These are phyloP conservation scores for Atta colombica DNA, from an alignment of 1,140 invertebrate species.

Conservation along the genomic window DNA sequence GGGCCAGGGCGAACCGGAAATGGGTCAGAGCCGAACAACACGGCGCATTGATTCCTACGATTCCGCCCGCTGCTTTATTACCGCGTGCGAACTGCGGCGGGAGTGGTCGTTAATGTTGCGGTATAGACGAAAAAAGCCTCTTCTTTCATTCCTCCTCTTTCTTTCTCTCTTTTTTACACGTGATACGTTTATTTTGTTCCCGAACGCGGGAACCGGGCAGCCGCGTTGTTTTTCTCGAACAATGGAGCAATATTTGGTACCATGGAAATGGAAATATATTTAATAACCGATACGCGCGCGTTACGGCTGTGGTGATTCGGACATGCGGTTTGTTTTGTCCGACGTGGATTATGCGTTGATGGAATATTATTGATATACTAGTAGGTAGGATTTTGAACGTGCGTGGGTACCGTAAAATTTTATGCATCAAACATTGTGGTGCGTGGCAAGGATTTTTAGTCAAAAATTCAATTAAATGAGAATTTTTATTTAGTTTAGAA, in stretches of 20 bases:
- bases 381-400: constrained; percentile 17
- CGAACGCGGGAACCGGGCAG: constrained; percentile 33
- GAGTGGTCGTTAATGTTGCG: constrained; percentile 66
- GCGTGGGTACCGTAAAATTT: constrained; percentile 37
- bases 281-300: constrained; percentile 57
- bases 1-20: constrained; percentile 61
- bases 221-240: constrained; percentile 57
- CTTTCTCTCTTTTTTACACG: background rate
- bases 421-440: background rate
- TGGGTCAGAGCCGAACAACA: constrained; percentile 59
- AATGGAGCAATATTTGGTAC: constrained; percentile 58
- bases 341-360: constrained; percentile 59
- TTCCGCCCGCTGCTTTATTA: constrained; percentile 68
- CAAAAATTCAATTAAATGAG: background rate
- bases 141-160: background rate
- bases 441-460: constrained; percentile 17
- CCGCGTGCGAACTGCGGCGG: constrained; percentile 3
- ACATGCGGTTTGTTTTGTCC: constrained; percentile 58
- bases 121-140: constrained; percentile 34
- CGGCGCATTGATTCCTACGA: constrained; percentile 58
- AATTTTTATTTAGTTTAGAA: background rate
- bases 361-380: constrained; percentile 56
- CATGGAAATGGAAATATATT: constrained; percentile 62
- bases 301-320: constrained; percentile 44
- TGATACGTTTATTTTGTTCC: constrained; percentile 46